Evolutionary conservation across 2,113 vertebrate species (phyloP).

Genomic region (Colossoma macropomum): DNA sequence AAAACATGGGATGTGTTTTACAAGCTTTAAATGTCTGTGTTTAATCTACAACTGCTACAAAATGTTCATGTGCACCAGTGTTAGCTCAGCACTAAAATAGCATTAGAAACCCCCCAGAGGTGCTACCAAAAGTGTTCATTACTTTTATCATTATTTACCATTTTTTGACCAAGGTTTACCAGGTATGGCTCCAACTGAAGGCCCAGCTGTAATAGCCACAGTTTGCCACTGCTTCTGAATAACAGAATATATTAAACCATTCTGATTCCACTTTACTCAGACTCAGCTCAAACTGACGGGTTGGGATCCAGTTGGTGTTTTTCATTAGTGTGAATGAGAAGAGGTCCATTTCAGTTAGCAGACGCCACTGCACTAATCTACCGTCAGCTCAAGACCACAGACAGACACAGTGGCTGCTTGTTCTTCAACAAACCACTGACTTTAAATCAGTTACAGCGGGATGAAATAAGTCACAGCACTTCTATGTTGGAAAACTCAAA

Average conservation of each 20-base stretch:
- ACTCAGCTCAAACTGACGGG: neutral
- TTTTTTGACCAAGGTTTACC: too few species aligned
- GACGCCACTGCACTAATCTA: constrained; percentile 19
- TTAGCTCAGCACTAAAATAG: too few species aligned
- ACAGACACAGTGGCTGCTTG: constrained; percentile 19
- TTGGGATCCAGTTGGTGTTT: neutral
- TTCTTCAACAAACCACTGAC: constrained; percentile 35
- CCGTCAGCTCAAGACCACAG: constrained; percentile 14
- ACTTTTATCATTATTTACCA: too few species aligned
- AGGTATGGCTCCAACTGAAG: too few species aligned
- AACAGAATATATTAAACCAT: neutral
- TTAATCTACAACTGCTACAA: too few species aligned
- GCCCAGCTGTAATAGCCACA: too few species aligned
- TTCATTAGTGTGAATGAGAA: constrained; percentile 21
- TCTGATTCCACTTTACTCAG: neutral
- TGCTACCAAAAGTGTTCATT: too few species aligned
- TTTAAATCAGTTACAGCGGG: constrained; percentile 39
- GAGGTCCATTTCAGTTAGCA: neutral
- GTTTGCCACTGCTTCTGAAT: too few species aligned
- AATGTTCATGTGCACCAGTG: too few species aligned
- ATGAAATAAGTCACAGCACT: constrained; percentile 29
- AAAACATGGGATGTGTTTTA: too few species aligned
- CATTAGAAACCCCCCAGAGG: too few species aligned
- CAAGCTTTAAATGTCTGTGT: too few species aligned
- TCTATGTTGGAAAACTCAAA: constrained; percentile 37